Base-by-base conservation (phyloP, 1,140 invertebrate genomes). In the Cotesia chilonis region DNA sequence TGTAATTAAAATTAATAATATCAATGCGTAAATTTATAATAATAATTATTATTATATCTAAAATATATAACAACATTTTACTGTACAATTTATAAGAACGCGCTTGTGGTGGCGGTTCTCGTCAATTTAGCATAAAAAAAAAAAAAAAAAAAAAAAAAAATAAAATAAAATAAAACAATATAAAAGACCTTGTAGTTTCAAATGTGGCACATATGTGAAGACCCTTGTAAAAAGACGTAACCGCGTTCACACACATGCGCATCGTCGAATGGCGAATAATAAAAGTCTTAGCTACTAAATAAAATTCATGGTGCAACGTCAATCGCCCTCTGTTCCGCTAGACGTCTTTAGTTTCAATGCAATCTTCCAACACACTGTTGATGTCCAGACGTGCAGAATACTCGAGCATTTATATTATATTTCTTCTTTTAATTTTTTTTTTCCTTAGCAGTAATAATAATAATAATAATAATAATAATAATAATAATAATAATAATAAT, bases 251-350 rank as follows among this genome's bases (percentile, higher is more conserved):
- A 64, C 61, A 71, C 47, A 67, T 12, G 41, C 55, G 51, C 57
- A 35, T 60, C 10, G 4, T 47, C 38, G 28, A 57, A 66, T 63
- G 55, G 64, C 66, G 65, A 52, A 66, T 71, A 71, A 68, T 61
- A 59, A 12, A 59, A 70, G 68, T 28, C 63, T 64, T 70, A 70
- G 63, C 68, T 70, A 70, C 41, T 47, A 47, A 41, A 47, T 47
- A 47, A 41, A 47, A 47, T 74, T 75, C 77, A 83, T 83, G 81
- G 79, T 82, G 76, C 20, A 82, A 80, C 80, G 60, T 81, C 77
- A 81, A 82, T 83, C 81, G 81, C 76, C 75, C 71, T 80, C 81
- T 83, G 71, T 63, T 69, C 52, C 72, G 67, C 60, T 72, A 38
- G 63, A 57, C 63, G 38, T 59, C 37, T 14, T 47, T 14, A 14